Evolutionary conservation across 2,113 vertebrate genomes (phyloP).

Genomic region (Oreochromis spilurus): DNA sequence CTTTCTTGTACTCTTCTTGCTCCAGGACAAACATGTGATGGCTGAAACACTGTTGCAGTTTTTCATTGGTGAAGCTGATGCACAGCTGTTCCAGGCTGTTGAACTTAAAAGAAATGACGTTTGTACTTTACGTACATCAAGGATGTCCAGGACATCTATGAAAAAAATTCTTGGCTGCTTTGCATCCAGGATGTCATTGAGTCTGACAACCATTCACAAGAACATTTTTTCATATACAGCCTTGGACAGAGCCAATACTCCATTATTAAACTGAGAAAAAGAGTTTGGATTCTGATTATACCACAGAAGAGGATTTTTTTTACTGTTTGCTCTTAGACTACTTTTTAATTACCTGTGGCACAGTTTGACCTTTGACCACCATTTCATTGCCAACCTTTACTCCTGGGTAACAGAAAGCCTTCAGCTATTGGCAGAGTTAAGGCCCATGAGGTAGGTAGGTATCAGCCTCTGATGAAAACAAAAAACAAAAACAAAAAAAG

Average conservation of each 20-base stretch:
- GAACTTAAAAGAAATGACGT: background rate
- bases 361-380: slow-evolving; percentile 76
- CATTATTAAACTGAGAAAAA: slow-evolving; percentile 59
- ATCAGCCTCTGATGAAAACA: slow-evolving; percentile 51
- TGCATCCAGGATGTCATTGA: slow-evolving; percentile 73
- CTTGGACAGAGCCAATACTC: slow-evolving; percentile 68
- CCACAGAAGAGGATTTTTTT: background rate
- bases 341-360: slow-evolving; percentile 55
- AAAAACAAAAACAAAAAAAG: background rate
- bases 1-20: background rate
- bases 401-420: slow-evolving; percentile 71
- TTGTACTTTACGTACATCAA: slow-evolving; percentile 53
- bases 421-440: slow-evolving; percentile 74
- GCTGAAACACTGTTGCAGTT: background rate
- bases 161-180: slow-evolving; percentile 69
- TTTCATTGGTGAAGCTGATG: background rate
- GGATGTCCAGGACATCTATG: slow-evolving; percentile 76
- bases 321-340: background rate
- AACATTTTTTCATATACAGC: slow-evolving; percentile 80
- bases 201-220: slow-evolving; percentile 73
- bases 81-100: background rate
- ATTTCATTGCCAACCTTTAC: slow-evolving; percentile 76
- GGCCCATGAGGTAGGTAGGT: slow-evolving; percentile 72
- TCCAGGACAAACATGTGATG: background rate
- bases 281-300: background rate